These are phyloP conservation scores for Hedychridium roseum DNA, from an alignment of 2,888 invertebrate species.

Conservation along the genomic window DNA sequence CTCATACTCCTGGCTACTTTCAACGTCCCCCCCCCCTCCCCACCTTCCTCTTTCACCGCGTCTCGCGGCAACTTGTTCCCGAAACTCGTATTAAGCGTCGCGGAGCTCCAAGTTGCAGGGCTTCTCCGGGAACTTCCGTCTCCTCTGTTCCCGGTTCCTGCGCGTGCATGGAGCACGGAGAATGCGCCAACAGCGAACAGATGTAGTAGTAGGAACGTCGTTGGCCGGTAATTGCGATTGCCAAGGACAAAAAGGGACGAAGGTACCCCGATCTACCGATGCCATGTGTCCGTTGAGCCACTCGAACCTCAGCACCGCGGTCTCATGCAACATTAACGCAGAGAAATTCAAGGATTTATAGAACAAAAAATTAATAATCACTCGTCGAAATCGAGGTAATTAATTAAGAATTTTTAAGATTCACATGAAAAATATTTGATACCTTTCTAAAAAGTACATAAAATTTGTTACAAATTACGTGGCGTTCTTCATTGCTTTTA, in stretches of 20 bases:
- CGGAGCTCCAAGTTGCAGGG: constrained; percentile 36
- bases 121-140: constrained; percentile 25
- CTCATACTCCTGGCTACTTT: constrained; percentile 3
- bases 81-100: constrained; percentile 49
- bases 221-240: too few relatives aligned
- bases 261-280: too few relatives aligned
- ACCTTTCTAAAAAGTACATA: background rate
- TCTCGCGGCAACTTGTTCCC: constrained; percentile 33
- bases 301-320: constrained; percentile 25
- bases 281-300: constrained; percentile 42
- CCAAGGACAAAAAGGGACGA: too few relatives aligned
- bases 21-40: background rate
- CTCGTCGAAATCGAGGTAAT: background rate
- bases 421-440: background rate
- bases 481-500: too few relatives aligned
- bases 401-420: background rate
- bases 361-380: background rate
- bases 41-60: constrained; percentile 3
- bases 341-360: background rate
- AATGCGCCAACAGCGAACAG: constrained; percentile 26
- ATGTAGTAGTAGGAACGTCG: constrained; percentile 26
- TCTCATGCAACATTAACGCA: constrained; percentile 23
- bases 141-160: too few relatives aligned
- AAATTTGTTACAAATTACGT: too few relatives aligned
- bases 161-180: constrained; percentile 15